phyloP scores from a whole-genome alignment of 2,888 invertebrate species.

The Athetis lepigone region DNA sequence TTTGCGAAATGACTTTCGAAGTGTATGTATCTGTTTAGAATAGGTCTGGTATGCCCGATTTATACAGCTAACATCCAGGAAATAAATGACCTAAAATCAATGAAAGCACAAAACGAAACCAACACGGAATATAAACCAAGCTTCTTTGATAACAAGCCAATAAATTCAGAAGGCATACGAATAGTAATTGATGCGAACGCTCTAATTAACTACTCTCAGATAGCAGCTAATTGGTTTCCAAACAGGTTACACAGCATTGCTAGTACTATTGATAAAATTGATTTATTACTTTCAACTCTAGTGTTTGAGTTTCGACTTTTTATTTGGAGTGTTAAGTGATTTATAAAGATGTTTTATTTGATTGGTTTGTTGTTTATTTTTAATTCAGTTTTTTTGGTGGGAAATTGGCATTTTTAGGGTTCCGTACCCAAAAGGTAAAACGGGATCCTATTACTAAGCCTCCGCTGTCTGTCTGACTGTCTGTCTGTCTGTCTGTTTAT shows the following conservation, averaged over 20 bases:
- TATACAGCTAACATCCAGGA: neutral
- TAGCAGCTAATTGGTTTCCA: constrained; percentile 73
- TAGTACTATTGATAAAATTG: constrained; percentile 56
- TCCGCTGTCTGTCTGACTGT: too few relatives aligned
- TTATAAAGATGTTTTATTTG: constrained; percentile 38
- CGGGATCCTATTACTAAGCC: too few relatives aligned
- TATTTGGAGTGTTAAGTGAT: constrained; percentile 54
- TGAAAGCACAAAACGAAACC: constrained; percentile 15
- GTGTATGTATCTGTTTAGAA: too few relatives aligned
- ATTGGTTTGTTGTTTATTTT: constrained; percentile 17
- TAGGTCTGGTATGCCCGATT: too few relatives aligned
- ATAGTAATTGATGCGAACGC: constrained; percentile 63
- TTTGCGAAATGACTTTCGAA: too few relatives aligned
- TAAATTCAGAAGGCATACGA: constrained; percentile 56
- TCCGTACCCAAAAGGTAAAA: too few relatives aligned
- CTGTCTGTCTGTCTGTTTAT: too few relatives aligned
- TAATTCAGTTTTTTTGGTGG: neutral
- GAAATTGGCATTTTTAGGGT: neutral
- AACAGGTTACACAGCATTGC: constrained; percentile 63
- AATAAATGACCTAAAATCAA: constrained; percentile 37
- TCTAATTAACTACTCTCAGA: constrained; percentile 69
- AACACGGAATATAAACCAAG: constrained; percentile 38
- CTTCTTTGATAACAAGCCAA: constrained; percentile 50
- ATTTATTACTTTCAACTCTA: constrained; percentile 56
- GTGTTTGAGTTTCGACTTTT: constrained; percentile 39